Evolutionary conservation across 2,888 invertebrate species (phyloP).

Genomic region (Parnassius glacialis): DNA sequence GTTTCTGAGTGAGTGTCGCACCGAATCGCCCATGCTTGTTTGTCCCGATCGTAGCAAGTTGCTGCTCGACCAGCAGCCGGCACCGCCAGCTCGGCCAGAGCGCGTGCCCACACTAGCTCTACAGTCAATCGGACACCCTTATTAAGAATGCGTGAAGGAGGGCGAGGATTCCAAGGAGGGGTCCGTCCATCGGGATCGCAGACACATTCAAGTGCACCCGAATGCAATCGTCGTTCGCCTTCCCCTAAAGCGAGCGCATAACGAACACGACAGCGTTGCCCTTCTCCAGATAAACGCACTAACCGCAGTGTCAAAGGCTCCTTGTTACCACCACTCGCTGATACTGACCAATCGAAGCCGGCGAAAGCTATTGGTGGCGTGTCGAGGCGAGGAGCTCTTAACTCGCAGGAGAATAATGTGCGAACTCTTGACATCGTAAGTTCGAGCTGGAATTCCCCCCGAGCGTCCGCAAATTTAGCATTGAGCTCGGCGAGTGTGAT

Average conservation of each 20-base stretch:
- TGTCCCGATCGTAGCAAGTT: slow-evolving; percentile 89
- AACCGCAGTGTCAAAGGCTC: slow-evolving; percentile 80
- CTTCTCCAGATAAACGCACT: slow-evolving; percentile 89
- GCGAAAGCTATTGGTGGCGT: slow-evolving; percentile 86
- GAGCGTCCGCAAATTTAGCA: slow-evolving; percentile 87
- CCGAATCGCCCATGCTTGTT: slow-evolving; percentile 89
- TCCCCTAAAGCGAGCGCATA: slow-evolving; percentile 86
- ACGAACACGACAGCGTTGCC: slow-evolving; percentile 88
- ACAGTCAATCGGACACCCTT: slow-evolving; percentile 86
- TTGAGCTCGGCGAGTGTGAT: slow-evolving; percentile 86
- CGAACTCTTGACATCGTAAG: slow-evolving; percentile 87
- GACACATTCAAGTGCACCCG: slow-evolving; percentile 85
- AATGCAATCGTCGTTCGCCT: slow-evolving; percentile 84
- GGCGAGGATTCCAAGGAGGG: slow-evolving; percentile 85
- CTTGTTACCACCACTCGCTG: slow-evolving; percentile 82
- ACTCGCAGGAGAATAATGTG: slow-evolving; percentile 87
- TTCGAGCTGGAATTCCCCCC: slow-evolving; percentile 90
- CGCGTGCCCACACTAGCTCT: slow-evolving; percentile 87
- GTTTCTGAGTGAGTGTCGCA: slow-evolving; percentile 89
- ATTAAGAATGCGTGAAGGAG: slow-evolving; percentile 81
- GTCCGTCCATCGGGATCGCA: slow-evolving; percentile 86
- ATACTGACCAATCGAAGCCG: slow-evolving; percentile 90
- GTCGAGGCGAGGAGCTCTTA: slow-evolving; percentile 81
- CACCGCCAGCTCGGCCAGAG: slow-evolving; percentile 76
- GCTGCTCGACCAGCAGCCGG: slow-evolving; percentile 81